Percentiles rank a stretch among this genome's conserved stretches.
Evolutionary conservation across 2,797 vertebrate species (phyloP).

Genomic region (Zalophus californianus): DNA sequence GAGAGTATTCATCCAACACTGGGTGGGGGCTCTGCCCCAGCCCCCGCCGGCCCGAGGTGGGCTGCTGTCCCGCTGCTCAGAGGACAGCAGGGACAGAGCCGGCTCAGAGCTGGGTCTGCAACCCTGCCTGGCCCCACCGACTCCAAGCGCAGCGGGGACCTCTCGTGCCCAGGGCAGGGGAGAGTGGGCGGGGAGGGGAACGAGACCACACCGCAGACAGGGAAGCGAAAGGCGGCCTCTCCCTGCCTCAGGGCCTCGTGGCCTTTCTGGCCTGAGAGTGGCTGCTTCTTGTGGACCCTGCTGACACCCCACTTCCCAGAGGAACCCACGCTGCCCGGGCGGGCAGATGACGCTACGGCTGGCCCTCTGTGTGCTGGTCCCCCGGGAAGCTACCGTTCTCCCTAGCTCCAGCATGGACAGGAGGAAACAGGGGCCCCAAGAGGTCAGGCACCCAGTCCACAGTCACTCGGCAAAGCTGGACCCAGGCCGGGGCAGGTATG

Average conservation of each 20-base stretch:
- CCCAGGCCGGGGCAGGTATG: not conserved
- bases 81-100: not conserved
- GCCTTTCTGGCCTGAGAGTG: accelerated
- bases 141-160: not conserved
- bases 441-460: not conserved
- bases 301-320: not conserved
- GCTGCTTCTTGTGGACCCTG: not conserved
- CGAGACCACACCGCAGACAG: accelerated
- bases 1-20: accelerated
- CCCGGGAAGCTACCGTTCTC: not conserved
- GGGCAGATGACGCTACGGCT: accelerated
- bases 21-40: not conserved
- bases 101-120: not conserved
- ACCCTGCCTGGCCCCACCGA: slow-evolving; percentile 63
- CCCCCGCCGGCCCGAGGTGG: not conserved
- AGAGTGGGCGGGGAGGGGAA: too few relatives aligned
- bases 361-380: not conserved
- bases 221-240: not conserved
- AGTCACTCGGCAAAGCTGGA: not conserved
- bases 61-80: not conserved
- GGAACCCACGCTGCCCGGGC: accelerated
- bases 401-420: too few relatives aligned
- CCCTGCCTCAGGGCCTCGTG: accelerated
- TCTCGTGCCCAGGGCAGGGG: not conserved
- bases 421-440: not conserved